A percentile compares a stretch with the other conserved stretches of the same genome.
Conservation (phyloP, 1,140 invertebrate genomes). For the Cydia splendana region DNA sequence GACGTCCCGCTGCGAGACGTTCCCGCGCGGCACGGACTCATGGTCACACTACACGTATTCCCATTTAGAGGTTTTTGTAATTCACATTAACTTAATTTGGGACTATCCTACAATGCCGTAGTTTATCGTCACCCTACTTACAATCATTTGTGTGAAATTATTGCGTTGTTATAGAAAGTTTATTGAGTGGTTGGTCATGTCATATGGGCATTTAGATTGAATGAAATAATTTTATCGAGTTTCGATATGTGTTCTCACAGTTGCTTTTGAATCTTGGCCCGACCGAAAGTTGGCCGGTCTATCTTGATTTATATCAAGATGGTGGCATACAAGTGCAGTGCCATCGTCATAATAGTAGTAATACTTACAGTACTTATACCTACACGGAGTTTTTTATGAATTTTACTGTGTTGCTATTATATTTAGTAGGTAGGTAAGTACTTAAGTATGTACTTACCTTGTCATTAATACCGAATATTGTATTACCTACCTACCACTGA, state of each 20-base stretch:
- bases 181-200: neutral
- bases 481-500: too few species aligned
- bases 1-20: conserved; percentile 53
- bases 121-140: conserved; percentile 42
- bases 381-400: too few species aligned
- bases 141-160: neutral
- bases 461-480: too few species aligned
- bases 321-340: too few species aligned
- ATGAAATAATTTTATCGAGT: neutral
- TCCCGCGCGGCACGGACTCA: conserved; percentile 40
- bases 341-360: too few species aligned
- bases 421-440: too few species aligned
- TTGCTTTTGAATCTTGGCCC: too few species aligned
- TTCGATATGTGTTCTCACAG: neutral
- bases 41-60: conserved; percentile 47
- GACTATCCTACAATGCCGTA: neutral
- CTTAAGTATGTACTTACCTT: too few species aligned
- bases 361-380: too few species aligned
- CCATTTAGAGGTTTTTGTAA: neutral
- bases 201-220: conserved; percentile 2
- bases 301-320: too few species aligned
- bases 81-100: neutral
- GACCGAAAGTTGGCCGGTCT: too few species aligned
- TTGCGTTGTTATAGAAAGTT: neutral
- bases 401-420: too few species aligned